Percentiles rank a stretch among this genome's conserved stretches.
These are phyloP conservation scores for Blastobasis adustella DNA, from an alignment of 2,888 invertebrate species.

Conservation along the genomic window DNA sequence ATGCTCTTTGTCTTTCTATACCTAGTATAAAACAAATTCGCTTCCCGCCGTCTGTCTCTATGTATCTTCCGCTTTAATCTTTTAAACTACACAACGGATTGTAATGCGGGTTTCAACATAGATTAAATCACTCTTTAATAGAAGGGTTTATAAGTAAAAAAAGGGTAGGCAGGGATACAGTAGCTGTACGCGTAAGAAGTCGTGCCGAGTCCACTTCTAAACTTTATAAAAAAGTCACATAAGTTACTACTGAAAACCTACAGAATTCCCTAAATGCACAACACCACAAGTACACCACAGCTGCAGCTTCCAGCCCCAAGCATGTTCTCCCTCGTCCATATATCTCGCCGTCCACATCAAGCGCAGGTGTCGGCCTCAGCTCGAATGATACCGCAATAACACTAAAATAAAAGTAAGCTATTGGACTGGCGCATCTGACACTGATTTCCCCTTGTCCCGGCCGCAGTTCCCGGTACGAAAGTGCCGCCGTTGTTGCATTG, in stretches of 20 bases:
- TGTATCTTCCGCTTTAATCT: too few relatives aligned
- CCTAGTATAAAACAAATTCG: too few relatives aligned
- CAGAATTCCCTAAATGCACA: not conserved
- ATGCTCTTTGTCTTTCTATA: too few relatives aligned
- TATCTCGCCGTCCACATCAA: conserved; percentile 23
- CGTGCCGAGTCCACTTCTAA: too few relatives aligned
- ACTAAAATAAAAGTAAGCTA: conserved; percentile 52
- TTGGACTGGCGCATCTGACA: conserved; percentile 30
- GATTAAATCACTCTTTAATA: too few relatives aligned
- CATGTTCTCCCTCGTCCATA: not conserved
- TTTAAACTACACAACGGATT: too few relatives aligned
- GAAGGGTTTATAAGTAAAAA: too few relatives aligned
- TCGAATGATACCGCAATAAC: conserved; percentile 48
- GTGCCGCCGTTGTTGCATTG: not conserved
- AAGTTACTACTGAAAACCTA: not conserved
- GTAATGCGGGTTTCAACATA: too few relatives aligned
- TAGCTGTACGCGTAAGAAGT: too few relatives aligned
- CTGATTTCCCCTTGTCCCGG: conserved; percentile 21
- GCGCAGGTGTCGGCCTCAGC: conserved; percentile 39
- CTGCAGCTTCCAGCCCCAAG: not conserved
- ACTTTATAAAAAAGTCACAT: too few relatives aligned
- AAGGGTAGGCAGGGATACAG: too few relatives aligned
- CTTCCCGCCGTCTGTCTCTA: too few relatives aligned
- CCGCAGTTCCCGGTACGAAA: not conserved
- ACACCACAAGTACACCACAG: not conserved